Evolutionary conservation across 2,888 invertebrate genomes (phyloP).

Genomic region (Rotaria magnacalcarata): DNA sequence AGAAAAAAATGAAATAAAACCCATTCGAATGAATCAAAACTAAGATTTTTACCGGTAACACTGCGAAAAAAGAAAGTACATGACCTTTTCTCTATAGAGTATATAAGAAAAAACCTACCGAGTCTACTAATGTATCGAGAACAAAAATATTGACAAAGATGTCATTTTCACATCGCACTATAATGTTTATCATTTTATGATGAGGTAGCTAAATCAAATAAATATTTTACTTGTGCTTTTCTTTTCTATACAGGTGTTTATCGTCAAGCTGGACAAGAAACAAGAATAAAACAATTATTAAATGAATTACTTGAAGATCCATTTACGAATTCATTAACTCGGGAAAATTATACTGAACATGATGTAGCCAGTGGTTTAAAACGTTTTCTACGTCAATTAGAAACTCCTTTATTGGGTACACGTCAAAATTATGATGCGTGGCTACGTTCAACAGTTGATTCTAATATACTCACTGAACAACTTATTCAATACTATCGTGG

Average conservation of each 20-base stretch:
- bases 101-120: too few relatives aligned
- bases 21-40: too few relatives aligned
- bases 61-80: too few relatives aligned
- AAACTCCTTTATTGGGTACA: not conserved
- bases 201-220: too few relatives aligned
- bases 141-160: too few relatives aligned
- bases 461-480: not conserved
- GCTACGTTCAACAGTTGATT: not conserved
- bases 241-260: not conserved
- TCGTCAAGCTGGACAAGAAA: conserved; percentile 16
- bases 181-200: too few relatives aligned
- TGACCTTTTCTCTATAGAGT: too few relatives aligned
- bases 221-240: too few relatives aligned
- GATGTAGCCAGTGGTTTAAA: conserved; percentile 2
- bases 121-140: too few relatives aligned
- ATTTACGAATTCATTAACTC: not conserved
- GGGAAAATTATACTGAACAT: conserved; percentile 10
- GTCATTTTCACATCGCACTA: too few relatives aligned
- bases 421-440: conserved; percentile 1
- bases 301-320: conserved; percentile 24
- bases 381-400: conserved; percentile 16
- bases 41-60: too few relatives aligned
- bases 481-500: conserved; percentile 14
- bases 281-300: not conserved
- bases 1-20: too few relatives aligned